Percentiles rank a stretch among this genome's conserved stretches.
These are phyloP conservation scores for Fundulus diaphanus DNA, from an alignment of 2,797 vertebrate genomes.

Conservation along the genomic window DNA sequence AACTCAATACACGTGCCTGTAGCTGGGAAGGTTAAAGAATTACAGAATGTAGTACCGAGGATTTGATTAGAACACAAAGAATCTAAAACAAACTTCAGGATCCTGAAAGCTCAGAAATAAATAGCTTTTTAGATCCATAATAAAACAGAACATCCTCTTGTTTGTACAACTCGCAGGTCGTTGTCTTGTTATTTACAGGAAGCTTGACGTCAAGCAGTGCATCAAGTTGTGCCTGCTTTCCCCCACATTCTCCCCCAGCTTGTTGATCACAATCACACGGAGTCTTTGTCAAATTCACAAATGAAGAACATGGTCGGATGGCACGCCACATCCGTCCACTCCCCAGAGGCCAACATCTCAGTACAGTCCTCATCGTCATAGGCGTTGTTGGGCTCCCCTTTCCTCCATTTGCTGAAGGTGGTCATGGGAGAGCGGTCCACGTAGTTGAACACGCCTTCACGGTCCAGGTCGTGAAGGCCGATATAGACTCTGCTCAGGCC, in stretches of 20 bases:
- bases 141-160: constrained; percentile 15
- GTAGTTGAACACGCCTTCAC: constrained; percentile 91
- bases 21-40: constrained; percentile 27
- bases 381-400: constrained; percentile 95
- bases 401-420: constrained; percentile 94
- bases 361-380: constrained; percentile 95
- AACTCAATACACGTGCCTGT: constrained; percentile 19
- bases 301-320: constrained; percentile 95
- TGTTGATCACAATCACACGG: constrained; percentile 60
- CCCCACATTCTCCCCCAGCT: neutral
- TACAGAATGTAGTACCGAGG: constrained; percentile 17
- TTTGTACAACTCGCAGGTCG: constrained; percentile 34
- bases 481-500: constrained; percentile 94
- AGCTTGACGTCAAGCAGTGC: neutral
- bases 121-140: constrained; percentile 26
- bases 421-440: constrained; percentile 92
- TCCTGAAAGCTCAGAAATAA: constrained; percentile 45
- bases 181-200: constrained; percentile 53
- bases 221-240: neutral
- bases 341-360: constrained; percentile 93
- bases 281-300: constrained; percentile 96
- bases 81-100: constrained; percentile 1
- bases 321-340: constrained; percentile 97
- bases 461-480: constrained; percentile 93
- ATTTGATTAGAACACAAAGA: constrained; percentile 14